A percentile compares a stretch with the other conserved stretches of the same genome.
These are phyloP conservation scores for Sisor rabdophorus DNA, from an alignment of 2,113 vertebrate species.

Conservation along the genomic window DNA sequence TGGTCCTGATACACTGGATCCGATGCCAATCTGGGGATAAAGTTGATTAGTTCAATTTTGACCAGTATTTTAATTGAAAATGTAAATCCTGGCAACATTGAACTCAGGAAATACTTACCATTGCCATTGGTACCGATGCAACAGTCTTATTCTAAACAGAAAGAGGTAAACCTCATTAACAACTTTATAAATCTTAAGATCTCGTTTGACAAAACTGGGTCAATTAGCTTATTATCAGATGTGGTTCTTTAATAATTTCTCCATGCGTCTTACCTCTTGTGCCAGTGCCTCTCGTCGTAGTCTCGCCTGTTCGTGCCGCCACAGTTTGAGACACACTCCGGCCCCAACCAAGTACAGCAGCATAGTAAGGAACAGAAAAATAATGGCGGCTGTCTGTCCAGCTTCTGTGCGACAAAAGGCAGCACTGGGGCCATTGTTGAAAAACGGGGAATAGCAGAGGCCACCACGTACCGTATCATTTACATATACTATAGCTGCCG, in stretches of 20 bases:
- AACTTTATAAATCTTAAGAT: not conserved
- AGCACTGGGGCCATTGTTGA: conserved; percentile 79
- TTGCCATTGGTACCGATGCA: conserved; percentile 18
- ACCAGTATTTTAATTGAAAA: not conserved
- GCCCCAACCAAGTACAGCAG: conserved; percentile 81
- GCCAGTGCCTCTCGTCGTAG: conserved; percentile 69
- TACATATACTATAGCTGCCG: conserved; percentile 81
- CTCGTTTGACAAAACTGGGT: not conserved
- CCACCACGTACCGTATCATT: conserved; percentile 85
- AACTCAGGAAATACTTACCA: conserved; percentile 27
- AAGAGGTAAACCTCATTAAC: not conserved
- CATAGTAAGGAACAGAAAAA: conserved; percentile 85
- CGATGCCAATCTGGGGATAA: conserved; percentile 54
- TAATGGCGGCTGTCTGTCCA: conserved; percentile 84
- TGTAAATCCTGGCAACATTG: not conserved
- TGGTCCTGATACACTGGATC: conserved; percentile 56
- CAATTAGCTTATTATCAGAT: too few species aligned
- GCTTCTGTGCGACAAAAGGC: conserved; percentile 86
- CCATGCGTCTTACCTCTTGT: conserved; percentile 70
- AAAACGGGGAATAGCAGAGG: conserved; percentile 80
- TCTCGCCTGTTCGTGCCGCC: conserved; percentile 85
- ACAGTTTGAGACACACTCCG: conserved; percentile 80
- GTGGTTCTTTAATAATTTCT: not conserved
- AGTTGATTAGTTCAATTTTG: not conserved
- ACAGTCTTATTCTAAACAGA: conserved; percentile 37